Percentiles rank a stretch among this genome's conserved stretches.
Conservation (phyloP, 2,113 vertebrate species). For the Myocastor coypus region DNA sequence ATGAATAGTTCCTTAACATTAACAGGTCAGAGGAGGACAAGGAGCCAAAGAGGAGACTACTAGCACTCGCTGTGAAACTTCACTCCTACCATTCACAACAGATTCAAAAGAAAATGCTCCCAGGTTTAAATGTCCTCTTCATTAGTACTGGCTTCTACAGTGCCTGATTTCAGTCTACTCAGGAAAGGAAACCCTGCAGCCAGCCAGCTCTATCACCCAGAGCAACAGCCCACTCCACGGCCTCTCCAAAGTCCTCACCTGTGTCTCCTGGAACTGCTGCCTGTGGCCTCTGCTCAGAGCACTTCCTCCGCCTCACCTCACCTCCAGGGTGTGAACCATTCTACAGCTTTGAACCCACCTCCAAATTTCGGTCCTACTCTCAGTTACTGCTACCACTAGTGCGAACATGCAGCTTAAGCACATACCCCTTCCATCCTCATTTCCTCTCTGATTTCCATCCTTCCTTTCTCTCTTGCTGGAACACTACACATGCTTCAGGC, state of each 20-base stretch:
- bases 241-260: background rate
- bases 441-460: constrained; percentile 37
- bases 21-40: background rate
- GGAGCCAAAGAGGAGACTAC: background rate
- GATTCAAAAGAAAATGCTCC: background rate
- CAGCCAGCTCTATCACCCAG: background rate
- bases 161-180: background rate
- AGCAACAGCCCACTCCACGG: background rate
- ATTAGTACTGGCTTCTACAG: constrained; percentile 3
- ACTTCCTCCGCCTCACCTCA: background rate
- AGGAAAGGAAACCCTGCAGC: constrained; percentile 4
- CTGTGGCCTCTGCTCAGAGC: background rate
- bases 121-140: background rate
- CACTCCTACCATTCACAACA: background rate
- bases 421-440: background rate
- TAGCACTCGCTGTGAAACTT: background rate
- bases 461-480: constrained; percentile 39
- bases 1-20: background rate
- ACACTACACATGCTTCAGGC: background rate
- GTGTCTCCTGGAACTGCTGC: background rate
- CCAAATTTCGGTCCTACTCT: background rate
- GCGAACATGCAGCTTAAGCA: background rate
- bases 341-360: background rate
- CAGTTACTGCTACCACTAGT: background rate
- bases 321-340: background rate